These are phyloP conservation scores for Cephus pulcher DNA, from an alignment of 2,888 invertebrate genomes.

Conservation along the genomic window DNA sequence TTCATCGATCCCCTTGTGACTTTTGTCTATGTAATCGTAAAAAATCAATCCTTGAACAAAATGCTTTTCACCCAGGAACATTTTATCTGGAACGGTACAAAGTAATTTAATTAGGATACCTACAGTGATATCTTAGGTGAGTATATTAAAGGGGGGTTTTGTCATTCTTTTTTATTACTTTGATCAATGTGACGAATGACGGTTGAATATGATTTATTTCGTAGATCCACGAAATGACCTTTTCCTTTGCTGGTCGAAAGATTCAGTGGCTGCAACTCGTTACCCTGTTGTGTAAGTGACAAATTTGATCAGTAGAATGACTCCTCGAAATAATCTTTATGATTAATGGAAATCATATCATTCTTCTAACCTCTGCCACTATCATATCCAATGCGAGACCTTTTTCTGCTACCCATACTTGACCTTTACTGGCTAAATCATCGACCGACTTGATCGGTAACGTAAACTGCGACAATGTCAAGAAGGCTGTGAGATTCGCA, in stretches of 20 bases:
- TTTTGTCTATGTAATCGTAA: slow-evolving; percentile 75
- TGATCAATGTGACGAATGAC: neutral
- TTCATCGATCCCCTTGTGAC: slow-evolving; percentile 71
- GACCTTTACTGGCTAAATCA: slow-evolving; percentile 75
- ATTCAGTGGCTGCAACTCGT: neutral
- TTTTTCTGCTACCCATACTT: slow-evolving; percentile 77
- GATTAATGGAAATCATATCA: slow-evolving; percentile 42
- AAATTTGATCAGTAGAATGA: slow-evolving; percentile 26
- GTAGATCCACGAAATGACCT: neutral
- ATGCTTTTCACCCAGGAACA: slow-evolving; percentile 79
- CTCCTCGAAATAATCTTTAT: neutral
- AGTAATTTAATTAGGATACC: neutral
- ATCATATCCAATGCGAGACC: slow-evolving; percentile 79
- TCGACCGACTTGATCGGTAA: slow-evolving; percentile 78
- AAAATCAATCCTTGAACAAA: slow-evolving; percentile 79
- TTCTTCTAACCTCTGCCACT: slow-evolving; percentile 53
- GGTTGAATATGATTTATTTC: neutral
- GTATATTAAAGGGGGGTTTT: neutral
- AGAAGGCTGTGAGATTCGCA: slow-evolving; percentile 89
- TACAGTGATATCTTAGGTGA: neutral
- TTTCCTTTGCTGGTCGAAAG: neutral
- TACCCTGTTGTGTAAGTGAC: neutral
- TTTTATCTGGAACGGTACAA: slow-evolving; percentile 38
- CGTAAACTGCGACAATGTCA: slow-evolving; percentile 87
- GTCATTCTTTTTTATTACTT: neutral